Evolutionary conservation across 2,797 vertebrate species (phyloP).

Genomic region (Lithobates sylvaticus): DNA sequence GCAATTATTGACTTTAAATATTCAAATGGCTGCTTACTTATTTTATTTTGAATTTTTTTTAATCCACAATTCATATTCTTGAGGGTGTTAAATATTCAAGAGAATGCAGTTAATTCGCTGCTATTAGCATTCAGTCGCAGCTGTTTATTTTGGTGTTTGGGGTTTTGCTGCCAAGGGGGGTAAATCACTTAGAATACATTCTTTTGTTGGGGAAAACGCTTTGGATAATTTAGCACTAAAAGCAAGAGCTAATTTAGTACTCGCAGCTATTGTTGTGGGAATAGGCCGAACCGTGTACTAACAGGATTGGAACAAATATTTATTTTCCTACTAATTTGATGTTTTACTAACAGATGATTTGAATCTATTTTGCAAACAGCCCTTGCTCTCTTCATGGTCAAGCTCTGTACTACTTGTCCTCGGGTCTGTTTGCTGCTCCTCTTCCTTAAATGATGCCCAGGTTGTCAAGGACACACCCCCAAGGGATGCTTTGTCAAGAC

Average conservation of each 20-base stretch:
- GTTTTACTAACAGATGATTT: background rate
- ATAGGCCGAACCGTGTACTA: background rate
- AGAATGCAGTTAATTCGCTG: conserved; percentile 24
- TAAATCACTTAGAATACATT: conserved; percentile 30
- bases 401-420: too few species aligned
- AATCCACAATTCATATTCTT: conserved; percentile 46
- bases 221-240: conserved; percentile 49
- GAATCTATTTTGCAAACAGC: too few species aligned
- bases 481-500: too few species aligned
- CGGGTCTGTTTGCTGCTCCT: too few species aligned
- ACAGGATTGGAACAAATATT: conserved; percentile 5
- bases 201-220: conserved; percentile 48
- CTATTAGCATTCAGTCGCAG: conserved; percentile 44
- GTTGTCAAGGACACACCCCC: too few species aligned
- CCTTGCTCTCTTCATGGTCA: too few species aligned
- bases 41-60: background rate
- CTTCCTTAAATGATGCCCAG: too few species aligned
- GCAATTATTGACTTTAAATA: conserved; percentile 49
- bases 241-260: conserved; percentile 11
- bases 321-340: background rate
- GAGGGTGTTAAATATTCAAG: conserved; percentile 55
- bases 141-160: conserved; percentile 52
- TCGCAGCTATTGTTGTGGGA: conserved; percentile 12
- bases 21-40: conserved; percentile 24
- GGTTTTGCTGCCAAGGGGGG: conserved; percentile 45